Conservation (phyloP, 2,797 vertebrate genomes). For the Morelia viridis region DNA sequence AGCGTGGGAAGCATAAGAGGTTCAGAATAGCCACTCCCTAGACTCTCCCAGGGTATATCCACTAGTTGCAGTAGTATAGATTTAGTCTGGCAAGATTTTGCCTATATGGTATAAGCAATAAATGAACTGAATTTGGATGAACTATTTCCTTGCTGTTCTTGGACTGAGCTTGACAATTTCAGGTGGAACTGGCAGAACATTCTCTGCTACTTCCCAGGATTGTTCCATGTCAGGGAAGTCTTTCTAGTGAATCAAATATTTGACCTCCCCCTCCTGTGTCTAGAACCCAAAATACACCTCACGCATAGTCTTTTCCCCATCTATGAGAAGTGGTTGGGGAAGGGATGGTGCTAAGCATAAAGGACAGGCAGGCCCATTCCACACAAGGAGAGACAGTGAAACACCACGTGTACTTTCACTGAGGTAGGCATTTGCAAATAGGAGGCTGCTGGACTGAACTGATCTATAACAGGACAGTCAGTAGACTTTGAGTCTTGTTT, state of each 20-base stretch:
- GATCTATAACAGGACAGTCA: neutral
- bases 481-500: neutral
- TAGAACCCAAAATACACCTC: neutral
- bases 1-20: no score
- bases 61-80: no score
- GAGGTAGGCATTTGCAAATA: neutral
- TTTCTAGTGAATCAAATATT: neutral
- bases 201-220: neutral
- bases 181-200: neutral
- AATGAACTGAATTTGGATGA: no score
- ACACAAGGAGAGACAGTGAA: neutral
- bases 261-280: neutral
- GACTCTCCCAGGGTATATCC: no score
- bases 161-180: neutral
- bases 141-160: no score
- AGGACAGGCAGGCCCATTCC: neutral
- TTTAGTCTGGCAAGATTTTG: no score
- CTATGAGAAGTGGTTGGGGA: neutral
- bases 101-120: no score
- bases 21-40: no score
- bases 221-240: neutral
- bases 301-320: neutral
- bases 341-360: neutral
- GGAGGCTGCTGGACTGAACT: neutral
- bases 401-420: neutral